These are phyloP conservation scores for Lottia gigantea DNA, from an alignment of 2,888 invertebrate species.

Conservation along the genomic window DNA sequence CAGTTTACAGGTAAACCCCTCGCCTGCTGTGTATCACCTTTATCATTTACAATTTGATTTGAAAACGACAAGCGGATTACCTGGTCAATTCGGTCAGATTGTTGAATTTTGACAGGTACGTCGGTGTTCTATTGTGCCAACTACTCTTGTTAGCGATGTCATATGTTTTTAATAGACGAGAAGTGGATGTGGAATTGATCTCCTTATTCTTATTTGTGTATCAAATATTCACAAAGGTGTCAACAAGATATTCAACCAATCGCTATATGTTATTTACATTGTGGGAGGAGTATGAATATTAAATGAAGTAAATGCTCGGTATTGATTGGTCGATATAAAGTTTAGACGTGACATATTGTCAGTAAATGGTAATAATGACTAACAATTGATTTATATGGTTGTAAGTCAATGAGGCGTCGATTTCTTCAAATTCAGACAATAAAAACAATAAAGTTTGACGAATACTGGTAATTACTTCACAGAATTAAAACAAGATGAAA, in stretches of 20 bases:
- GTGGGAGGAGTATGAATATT: background rate
- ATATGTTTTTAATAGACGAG: conserved; percentile 7
- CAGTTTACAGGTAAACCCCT: conserved; percentile 3
- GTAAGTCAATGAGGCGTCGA: background rate
- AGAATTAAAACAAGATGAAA: no score
- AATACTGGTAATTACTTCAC: no score
- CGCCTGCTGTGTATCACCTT: background rate
- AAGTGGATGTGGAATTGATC: conserved; percentile 8
- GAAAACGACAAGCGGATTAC: conserved; percentile 8
- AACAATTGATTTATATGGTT: conserved; percentile 1
- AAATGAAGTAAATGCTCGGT: background rate
- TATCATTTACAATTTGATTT: background rate
- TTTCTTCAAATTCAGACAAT: conserved; percentile 4
- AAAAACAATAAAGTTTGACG: background rate
- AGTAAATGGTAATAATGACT: conserved; percentile 1
- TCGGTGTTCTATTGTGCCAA: background rate
- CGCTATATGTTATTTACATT: background rate
- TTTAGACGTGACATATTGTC: conserved; percentile 7
- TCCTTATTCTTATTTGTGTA: conserved; percentile 4
- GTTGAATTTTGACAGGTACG: conserved; percentile 3
- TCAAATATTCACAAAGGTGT: conserved; percentile 7
- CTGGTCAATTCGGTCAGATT: conserved; percentile 4
- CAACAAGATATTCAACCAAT: conserved; percentile 4
- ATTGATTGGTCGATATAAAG: background rate
- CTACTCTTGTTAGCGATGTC: conserved; percentile 4